phyloP scores from a whole-genome alignment of 2,888 invertebrate species.

The Philhelius pedissequus region DNA sequence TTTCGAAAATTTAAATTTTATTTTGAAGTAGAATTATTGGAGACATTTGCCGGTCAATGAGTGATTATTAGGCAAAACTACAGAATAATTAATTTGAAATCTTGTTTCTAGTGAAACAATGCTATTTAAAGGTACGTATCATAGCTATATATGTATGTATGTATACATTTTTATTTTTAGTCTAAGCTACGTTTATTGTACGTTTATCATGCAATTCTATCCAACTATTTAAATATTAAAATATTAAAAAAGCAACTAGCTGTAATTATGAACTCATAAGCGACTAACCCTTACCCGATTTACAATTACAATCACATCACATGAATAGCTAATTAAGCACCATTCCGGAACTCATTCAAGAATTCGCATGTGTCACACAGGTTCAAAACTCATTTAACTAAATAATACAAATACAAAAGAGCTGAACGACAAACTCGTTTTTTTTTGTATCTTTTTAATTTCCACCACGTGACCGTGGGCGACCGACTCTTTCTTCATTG shows the following conservation, averaged over 20 bases:
- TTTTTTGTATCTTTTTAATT: neutral
- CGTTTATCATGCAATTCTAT: neutral
- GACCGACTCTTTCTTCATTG: neutral
- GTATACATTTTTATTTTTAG: too few relatives aligned
- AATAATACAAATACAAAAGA: slow-evolving; percentile 7
- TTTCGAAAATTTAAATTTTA: too few relatives aligned
- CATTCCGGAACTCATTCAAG: neutral
- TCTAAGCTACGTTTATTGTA: too few relatives aligned
- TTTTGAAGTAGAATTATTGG: too few relatives aligned
- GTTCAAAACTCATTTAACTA: neutral
- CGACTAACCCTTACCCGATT: too few relatives aligned
- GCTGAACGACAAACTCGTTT: slow-evolving; percentile 1
- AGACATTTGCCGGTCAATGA: too few relatives aligned
- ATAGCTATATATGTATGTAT: too few relatives aligned
- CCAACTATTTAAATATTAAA: neutral
- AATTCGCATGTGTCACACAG: neutral
- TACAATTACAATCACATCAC: too few relatives aligned
- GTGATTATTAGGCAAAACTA: too few relatives aligned
- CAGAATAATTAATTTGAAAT: too few relatives aligned
- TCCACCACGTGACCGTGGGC: slow-evolving; percentile 14
- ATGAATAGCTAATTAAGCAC: neutral
- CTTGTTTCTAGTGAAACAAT: too few relatives aligned
- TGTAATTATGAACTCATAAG: neutral
- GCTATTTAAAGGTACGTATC: too few relatives aligned
- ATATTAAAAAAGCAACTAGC: neutral